Percentiles rank a stretch among this genome's conserved stretches.
Evolutionary conservation across 2,797 vertebrate genomes (phyloP).

Genomic region (Sternotherus odoratus): DNA sequence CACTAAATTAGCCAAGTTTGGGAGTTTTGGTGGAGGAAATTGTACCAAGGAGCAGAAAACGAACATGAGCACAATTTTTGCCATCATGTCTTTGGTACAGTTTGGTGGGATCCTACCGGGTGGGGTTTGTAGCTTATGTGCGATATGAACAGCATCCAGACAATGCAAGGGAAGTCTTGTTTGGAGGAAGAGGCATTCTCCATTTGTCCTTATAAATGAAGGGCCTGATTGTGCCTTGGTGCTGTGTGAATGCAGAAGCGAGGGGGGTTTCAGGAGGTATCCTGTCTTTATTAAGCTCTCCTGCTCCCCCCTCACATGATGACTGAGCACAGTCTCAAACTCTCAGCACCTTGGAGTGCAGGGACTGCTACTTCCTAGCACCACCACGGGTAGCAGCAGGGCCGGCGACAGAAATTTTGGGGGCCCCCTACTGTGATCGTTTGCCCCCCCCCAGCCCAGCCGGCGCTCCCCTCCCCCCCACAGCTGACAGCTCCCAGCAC

Average conservation of each 20-base stretch:
- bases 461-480: too few species aligned
- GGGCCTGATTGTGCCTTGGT: accelerated
- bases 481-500: too few species aligned
- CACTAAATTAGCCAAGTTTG: neutral
- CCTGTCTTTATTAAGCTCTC: neutral
- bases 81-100: neutral
- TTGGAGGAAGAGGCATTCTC: neutral
- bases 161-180: neutral
- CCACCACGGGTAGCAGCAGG: neutral
- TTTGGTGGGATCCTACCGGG: accelerated
- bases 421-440: too few species aligned
- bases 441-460: too few species aligned
- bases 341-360: accelerated
- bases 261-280: neutral
- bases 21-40: neutral
- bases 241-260: accelerated
- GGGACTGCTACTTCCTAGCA: neutral
- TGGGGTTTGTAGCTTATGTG: neutral
- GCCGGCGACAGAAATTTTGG: too few species aligned
- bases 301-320: neutral
- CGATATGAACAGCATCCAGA: neutral
- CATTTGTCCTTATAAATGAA: neutral
- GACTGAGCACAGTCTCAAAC: neutral
- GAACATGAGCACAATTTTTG: neutral
- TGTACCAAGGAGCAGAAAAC: neutral